Evolutionary conservation across 2,797 vertebrate species (phyloP).

Genomic region (Balearica regulorum): DNA sequence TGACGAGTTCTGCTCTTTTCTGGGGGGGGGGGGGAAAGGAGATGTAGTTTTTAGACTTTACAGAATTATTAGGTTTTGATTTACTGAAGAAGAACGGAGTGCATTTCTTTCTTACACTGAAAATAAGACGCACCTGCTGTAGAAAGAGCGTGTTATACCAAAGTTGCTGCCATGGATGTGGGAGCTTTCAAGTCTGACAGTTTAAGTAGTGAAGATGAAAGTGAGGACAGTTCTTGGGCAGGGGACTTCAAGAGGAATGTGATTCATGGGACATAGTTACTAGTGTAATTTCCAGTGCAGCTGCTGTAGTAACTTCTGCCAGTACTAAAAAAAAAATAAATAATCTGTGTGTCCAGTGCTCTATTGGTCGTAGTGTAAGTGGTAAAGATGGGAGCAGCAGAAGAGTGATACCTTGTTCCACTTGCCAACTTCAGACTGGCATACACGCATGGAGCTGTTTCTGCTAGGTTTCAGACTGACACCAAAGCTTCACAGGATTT

Average conservation of each 20-base stretch:
- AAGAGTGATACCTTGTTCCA: not conserved
- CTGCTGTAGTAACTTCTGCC: not conserved
- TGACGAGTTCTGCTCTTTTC: not conserved
- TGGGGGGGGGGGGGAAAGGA: rapidly evolving
- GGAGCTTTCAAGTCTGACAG: not conserved
- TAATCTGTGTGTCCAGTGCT: not conserved
- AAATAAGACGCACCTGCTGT: not conserved
- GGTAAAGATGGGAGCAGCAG: not conserved
- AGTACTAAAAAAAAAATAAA: not conserved
- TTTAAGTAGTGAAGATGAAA: not conserved
- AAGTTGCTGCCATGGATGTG: not conserved
- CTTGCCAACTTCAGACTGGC: not conserved
- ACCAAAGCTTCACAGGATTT: not conserved
- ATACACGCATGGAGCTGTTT: rapidly evolving
- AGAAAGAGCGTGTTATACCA: rapidly evolving
- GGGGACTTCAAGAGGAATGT: not conserved
- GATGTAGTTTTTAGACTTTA: not conserved
- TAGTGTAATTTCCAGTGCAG: not conserved
- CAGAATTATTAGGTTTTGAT: not conserved
- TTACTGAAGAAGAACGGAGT: not conserved
- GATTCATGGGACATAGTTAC: not conserved
- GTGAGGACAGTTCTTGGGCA: conserved; percentile 36
- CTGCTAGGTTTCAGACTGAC: not conserved
- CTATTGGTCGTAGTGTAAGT: not conserved
- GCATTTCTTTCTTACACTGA: not conserved